Evolutionary conservation across 37 sponge, comb jelly and placozoan species (phyloP), one percentile per base, ranked within the genome.

Genomic region (Spongilla lacustris): DNA sequence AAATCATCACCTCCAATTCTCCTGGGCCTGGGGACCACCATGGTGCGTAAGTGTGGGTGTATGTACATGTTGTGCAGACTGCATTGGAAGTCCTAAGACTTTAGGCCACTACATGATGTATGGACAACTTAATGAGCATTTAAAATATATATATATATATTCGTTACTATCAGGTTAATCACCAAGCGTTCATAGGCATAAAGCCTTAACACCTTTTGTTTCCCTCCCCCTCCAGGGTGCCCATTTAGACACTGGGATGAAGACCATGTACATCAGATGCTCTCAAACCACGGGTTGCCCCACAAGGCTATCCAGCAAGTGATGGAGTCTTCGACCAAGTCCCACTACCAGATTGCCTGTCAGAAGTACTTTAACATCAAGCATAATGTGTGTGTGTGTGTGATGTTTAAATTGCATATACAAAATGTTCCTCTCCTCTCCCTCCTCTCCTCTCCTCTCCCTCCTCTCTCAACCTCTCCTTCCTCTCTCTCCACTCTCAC

Each of bases 331-430:
- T 84, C 89, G 14, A 74, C 89, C 78, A 83, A 86, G 49, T 83
- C 86, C 0, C 97, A 98, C 70, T 96, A 96, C 76, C 97, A 98
- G 70, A 83, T 96, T 50, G 97, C 99, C 58, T 98, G 99, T 79
- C 88, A 88, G 50, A 91, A 86, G 76, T 96, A 98, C 92, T 98
- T 91, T 83, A 94, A 91, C 14, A 77, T 91, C 76, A 82, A 78
- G 4, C 91, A 91, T 35, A 76, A 36, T 22, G 89, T 88, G 38
- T 74, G 87, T 41, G 24, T 26, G 21, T 6, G n/a, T 6, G 4
- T 31, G 33, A 36, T 11, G 41, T 73, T 12, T 12, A 8, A 31
- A 6, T 23, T 31, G 29, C 14, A 32, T 14, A 11, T n/a, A 82
- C n/a, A 35, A 68, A 58, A 14, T 36, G 29, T 3, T 17, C 78